These are phyloP conservation scores for Lomographa bimaculata DNA, from an alignment of 2,888 invertebrate species.

Conservation along the genomic window DNA sequence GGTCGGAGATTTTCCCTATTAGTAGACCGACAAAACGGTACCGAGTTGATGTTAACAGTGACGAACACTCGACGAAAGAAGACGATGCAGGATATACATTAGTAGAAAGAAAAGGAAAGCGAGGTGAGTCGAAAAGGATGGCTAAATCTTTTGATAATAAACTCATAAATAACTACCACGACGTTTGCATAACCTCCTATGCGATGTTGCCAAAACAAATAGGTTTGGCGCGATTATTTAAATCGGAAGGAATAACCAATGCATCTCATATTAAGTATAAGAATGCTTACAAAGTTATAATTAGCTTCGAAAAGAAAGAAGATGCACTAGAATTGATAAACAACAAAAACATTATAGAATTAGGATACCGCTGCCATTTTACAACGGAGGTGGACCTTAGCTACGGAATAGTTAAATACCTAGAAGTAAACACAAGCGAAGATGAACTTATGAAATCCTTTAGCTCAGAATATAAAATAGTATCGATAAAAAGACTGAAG, in stretches of 20 bases:
- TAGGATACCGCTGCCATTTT: too few species aligned
- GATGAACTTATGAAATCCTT: conserved; percentile 2
- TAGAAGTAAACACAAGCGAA: background rate
- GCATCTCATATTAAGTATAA: background rate
- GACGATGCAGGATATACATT: background rate
- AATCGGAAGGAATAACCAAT: conserved; percentile 1
- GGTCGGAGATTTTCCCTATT: background rate
- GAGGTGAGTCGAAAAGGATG: too few species aligned
- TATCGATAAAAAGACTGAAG: conserved; percentile 7
- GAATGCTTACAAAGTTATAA: background rate
- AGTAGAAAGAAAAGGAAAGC: background rate
- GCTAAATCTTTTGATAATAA: too few species aligned
- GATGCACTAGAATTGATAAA: too few species aligned
- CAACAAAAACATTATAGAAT: too few species aligned
- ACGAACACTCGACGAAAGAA: too few species aligned
- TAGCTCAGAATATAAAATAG: background rate
- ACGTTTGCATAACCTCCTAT: background rate
- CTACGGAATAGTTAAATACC: conserved; percentile 5
- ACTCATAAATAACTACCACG: too few species aligned
- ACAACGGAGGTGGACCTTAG: too few species aligned
- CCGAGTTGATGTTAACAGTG: background rate
- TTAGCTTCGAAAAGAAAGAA: conserved; percentile 1
- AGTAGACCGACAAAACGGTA: background rate
- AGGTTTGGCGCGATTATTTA: conserved; percentile 5
- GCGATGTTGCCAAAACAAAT: conserved; percentile 3